These are phyloP conservation scores for Hypanus sabinus DNA, from an alignment of 2,113 vertebrate species.

Conservation along the genomic window DNA sequence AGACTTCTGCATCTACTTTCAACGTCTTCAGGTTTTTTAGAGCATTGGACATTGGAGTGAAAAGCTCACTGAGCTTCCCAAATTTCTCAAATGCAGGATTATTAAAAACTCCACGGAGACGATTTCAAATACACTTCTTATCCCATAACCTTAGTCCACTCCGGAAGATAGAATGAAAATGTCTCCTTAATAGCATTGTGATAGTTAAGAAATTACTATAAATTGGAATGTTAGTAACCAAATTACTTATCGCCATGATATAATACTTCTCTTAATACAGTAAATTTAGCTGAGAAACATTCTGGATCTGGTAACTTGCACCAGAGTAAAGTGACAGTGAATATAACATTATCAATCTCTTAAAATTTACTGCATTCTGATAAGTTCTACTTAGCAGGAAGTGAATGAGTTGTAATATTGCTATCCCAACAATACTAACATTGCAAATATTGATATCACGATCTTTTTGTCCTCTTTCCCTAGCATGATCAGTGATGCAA, in stretches of 20 bases:
- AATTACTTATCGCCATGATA: neutral
- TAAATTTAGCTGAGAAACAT: neutral
- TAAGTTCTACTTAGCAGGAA: too few species aligned
- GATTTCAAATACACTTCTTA: neutral
- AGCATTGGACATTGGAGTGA: neutral
- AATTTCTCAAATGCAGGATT: neutral
- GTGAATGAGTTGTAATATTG: too few species aligned
- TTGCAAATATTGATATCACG: too few species aligned
- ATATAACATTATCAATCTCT: too few species aligned
- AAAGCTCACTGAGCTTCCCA: neutral
- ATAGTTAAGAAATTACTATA: neutral
- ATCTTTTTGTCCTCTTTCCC: neutral
- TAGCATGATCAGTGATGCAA: neutral
- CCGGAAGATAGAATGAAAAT: neutral
- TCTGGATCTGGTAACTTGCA: too few species aligned
- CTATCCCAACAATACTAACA: too few species aligned
- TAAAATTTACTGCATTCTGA: too few species aligned
- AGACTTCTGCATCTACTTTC: too few species aligned
- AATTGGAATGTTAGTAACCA: neutral
- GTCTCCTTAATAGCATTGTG: neutral
- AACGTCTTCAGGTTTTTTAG: too few species aligned
- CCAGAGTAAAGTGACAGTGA: too few species aligned
- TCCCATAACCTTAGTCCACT: neutral
- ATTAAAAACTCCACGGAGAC: neutral
- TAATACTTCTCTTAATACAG: neutral